phyloP scores from a whole-genome alignment of 35 echinoderm and acorn worm species.

The Strongylocentrotus purpuratus region DNA sequence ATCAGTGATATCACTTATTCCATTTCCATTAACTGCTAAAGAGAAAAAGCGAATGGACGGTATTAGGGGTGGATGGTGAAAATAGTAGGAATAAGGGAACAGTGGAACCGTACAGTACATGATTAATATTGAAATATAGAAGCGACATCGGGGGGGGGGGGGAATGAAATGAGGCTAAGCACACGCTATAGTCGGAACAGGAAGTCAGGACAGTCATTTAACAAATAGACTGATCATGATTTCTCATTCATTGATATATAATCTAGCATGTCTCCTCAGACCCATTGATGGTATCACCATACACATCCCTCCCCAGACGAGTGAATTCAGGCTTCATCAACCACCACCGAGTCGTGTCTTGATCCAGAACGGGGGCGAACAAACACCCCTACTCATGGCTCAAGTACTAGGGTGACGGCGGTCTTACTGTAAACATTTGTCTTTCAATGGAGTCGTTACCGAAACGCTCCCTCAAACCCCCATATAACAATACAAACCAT shows the following conservation, averaged over 20 bases:
- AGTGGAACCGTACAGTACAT: too few relatives aligned
- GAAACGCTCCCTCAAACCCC: background rate
- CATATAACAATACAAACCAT: background rate
- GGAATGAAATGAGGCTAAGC: background rate
- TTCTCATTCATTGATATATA: background rate
- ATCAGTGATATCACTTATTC: too few relatives aligned
- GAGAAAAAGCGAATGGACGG: too few relatives aligned
- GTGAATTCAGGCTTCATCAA: background rate
- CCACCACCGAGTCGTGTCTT: background rate
- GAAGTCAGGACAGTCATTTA: background rate
- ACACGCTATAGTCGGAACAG: background rate
- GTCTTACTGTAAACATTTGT: background rate
- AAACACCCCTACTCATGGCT: background rate
- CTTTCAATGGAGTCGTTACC: background rate
- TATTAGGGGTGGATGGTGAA: too few relatives aligned
- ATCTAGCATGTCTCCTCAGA: background rate
- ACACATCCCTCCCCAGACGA: background rate
- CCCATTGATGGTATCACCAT: background rate
- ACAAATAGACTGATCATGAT: background rate
- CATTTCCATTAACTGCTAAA: too few relatives aligned
- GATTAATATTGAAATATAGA: too few relatives aligned
- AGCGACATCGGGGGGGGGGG: too few relatives aligned
- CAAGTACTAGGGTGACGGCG: background rate
- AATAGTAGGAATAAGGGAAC: too few relatives aligned
- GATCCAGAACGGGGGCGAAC: background rate